Evolutionary conservation across 2,888 invertebrate species (phyloP), one percentile per base, ranked within the genome.

Genomic region (Andricus quercusramuli): DNA sequence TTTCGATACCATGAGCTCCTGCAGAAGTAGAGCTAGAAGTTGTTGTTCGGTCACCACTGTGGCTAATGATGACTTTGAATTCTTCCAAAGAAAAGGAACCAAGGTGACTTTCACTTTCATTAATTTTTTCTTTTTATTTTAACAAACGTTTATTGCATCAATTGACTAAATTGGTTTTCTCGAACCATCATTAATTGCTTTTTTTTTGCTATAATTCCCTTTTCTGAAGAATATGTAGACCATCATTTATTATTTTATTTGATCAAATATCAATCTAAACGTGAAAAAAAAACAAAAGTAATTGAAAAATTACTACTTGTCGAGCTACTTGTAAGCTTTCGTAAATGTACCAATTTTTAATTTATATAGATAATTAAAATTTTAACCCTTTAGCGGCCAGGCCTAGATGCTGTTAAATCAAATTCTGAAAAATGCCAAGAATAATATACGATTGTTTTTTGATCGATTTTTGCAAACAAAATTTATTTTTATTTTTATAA

Each of bases 51-150:
- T 95, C 59, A 95, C 95, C 2, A 95, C 95, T 0, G 94, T 94
- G 83, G 95, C 95, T 41, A 95, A 95, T 86, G 94, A 95, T 87
- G 95, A 95, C 88, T 95, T 95, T 88, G 95, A 95, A 85, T 95
- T 94, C 89, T 95, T 93, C 85, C 94, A 94, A 85, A 93, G 93
- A 82, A 92, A 93, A 82, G 91, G 88, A 80, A 89, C 89, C 76
- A 90, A 91, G 90, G 91, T 91, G 85, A 78, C 59, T 82, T 74
- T 76, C 79, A 78, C 76, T 82, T 78, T 80, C 65, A 80, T 64
- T 64, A 78, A 22, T 66, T 77, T 67, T 37, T 65, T 77, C 68
- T 3, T 62, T 29, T 37, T 56, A 66, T n/a, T 77, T 25, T 4
- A n/a, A 56, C 3, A n/a, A 9, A 56, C 3, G 20, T n/a, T 56